Base-by-base conservation (phyloP, 2,797 vertebrate genomes). In the Pristis pectinata region DNA sequence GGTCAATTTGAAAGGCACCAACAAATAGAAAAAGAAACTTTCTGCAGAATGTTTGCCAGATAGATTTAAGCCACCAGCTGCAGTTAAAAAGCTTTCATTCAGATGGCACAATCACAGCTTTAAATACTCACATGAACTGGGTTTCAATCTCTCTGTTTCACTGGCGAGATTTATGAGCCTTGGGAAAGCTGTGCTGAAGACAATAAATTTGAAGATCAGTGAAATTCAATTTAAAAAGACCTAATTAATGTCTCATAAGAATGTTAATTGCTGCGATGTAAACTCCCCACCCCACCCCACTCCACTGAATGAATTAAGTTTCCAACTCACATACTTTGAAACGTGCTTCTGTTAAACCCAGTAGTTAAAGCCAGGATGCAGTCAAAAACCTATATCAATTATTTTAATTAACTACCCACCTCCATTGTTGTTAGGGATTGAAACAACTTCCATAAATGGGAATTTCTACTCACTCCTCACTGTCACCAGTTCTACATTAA, bases 151-250 rank as follows among this genome's bases (percentile, higher is more conserved):
- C 8, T 8, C 30, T 9, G 49, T 85, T 85, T 56, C 83, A 85
- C 7, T 34, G 41, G 41, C 24, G 80, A 83, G 80, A 53, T 53
- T 53, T 24, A 83, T 9, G 49, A 34, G 53, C 49, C 83, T 30
- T 53, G 8, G 83, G 83, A 59, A 85, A 56, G 49, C 10, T 9
- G 10, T 85, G 27, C 53, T 56, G 83, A 15, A 85, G 53, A 56
- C 53, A 13, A 56, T 59, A 56, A 85, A 85, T 34, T 34, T 56
- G 53, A 85, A 49, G 22, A 27, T 83, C 22, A 83, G 49, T 85
- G 82, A 85, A 85, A 85, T 85, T 53, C 53, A 85, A 85, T 56
- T 85, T 85, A 56, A 59, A 56, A 85, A 30, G 83, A 85, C 83
- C 83, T 85, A 56, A 85, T 56, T 59, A 49, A 85, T 30, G 49